Evolutionary conservation across 2,888 invertebrate genomes (phyloP).

Genomic region (Loripinus fragilis): DNA sequence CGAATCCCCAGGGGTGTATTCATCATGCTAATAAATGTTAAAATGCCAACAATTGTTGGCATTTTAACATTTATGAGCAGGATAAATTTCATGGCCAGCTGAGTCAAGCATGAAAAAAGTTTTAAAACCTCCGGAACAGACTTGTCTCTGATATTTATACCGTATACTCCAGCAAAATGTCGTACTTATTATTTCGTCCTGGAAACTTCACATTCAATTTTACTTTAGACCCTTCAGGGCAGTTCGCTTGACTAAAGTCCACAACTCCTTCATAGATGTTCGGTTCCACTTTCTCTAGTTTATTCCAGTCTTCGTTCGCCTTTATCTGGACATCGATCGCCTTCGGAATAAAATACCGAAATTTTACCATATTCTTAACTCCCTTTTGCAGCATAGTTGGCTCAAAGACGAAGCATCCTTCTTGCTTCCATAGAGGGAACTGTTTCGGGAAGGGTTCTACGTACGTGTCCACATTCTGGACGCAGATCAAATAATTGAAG

Average conservation of each 20-base stretch:
- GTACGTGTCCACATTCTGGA: conserved; percentile 60
- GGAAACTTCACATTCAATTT: conserved; percentile 75
- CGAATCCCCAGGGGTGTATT: no score
- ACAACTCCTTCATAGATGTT: conserved; percentile 71
- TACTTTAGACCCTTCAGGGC: conserved; percentile 70
- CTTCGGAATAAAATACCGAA: conserved; percentile 69
- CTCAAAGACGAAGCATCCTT: conserved; percentile 73
- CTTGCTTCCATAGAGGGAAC: conserved; percentile 75
- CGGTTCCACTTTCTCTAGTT: conserved; percentile 65
- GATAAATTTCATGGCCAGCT: no score
- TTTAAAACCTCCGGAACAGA: no score
- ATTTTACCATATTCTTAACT: conserved; percentile 64
- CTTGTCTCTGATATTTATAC: no score
- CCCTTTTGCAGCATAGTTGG: conserved; percentile 72
- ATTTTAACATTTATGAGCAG: no score
- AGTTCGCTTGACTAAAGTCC: conserved; percentile 68
- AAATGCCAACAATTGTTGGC: no score
- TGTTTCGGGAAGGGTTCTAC: conserved; percentile 74
- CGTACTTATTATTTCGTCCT: conserved; percentile 70
- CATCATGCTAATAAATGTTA: no score
- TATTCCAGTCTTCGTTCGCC: conserved; percentile 74
- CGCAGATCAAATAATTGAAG: conserved; percentile 73
- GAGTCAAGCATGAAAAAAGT: no score
- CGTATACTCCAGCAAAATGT: conserved; percentile 75
- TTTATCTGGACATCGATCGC: conserved; percentile 74